Evolutionary conservation across 1,140 invertebrate species (phyloP).

Genomic region (Bombus balteatus): DNA sequence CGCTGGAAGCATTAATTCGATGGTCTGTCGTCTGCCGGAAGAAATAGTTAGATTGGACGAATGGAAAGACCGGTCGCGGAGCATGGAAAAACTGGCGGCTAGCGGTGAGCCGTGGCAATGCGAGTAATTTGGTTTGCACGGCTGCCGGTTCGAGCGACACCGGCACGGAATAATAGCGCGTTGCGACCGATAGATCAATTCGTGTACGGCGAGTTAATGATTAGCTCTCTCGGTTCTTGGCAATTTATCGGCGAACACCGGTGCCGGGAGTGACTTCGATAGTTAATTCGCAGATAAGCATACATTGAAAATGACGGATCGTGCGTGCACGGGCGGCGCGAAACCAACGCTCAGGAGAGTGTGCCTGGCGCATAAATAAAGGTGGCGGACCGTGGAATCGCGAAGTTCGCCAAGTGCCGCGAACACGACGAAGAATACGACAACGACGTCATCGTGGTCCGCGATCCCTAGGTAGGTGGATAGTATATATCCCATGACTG

Average conservation of each 20-base stretch:
- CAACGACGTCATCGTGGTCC: slow-evolving; percentile 46
- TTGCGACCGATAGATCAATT: slow-evolving; percentile 53
- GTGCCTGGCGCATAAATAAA: slow-evolving; percentile 63
- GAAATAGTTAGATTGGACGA: not conserved
- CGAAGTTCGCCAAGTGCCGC: slow-evolving; percentile 53
- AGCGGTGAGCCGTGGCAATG: not conserved
- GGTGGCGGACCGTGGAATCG: slow-evolving; percentile 59
- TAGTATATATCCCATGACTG: slow-evolving; percentile 37
- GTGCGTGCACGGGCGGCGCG: slow-evolving; percentile 21
- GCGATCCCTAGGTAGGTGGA: slow-evolving; percentile 50
- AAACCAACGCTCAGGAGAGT: slow-evolving; percentile 44
- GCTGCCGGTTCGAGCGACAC: slow-evolving; percentile 29
- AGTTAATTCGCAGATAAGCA: slow-evolving; percentile 57
- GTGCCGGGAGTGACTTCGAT: slow-evolving; percentile 50
- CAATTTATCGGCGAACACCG: slow-evolving; percentile 47
- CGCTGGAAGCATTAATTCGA: not conserved
- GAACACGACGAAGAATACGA: slow-evolving; percentile 15
- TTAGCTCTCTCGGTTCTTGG: slow-evolving; percentile 52
- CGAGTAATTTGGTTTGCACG: slow-evolving; percentile 44
- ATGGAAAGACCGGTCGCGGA: slow-evolving; percentile 16
- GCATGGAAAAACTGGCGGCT: not conserved
- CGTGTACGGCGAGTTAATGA: slow-evolving; percentile 49
- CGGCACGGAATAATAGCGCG: slow-evolving; percentile 45
- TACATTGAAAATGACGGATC: slow-evolving; percentile 60
- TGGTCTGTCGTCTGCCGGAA: slow-evolving; percentile 24